phyloP scores from a whole-genome alignment of 1,140 invertebrate genomes.

The Drosophila sp. region DNA sequence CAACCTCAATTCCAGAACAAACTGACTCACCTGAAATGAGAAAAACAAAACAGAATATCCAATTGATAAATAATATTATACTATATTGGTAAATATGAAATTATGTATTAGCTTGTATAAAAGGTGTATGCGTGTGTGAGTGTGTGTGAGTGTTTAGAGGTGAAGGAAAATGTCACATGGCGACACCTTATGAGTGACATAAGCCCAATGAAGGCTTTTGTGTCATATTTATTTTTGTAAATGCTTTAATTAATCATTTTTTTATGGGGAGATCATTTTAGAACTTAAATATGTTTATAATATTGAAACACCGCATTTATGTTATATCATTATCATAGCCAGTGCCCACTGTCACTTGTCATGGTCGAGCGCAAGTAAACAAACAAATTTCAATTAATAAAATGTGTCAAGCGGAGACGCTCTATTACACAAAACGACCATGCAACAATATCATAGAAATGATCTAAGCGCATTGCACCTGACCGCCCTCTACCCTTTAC shows the following conservation, averaged over 20 bases:
- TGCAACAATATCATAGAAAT: slow-evolving; percentile 29
- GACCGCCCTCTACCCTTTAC: slow-evolving; percentile 21
- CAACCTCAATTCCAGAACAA: slow-evolving; percentile 83
- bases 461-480: slow-evolving; percentile 58
- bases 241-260: not conserved
- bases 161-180: slow-evolving; percentile 25
- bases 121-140: not conserved
- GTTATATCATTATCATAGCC: slow-evolving; percentile 33
- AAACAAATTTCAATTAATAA: slow-evolving; percentile 81
- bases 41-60: slow-evolving; percentile 30
- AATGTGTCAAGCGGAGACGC: slow-evolving; percentile 75
- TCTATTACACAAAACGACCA: slow-evolving; percentile 63
- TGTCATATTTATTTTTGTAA: not conserved
- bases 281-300: not conserved
- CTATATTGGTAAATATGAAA: not conserved
- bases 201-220: not conserved
- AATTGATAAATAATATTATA: slow-evolving; percentile 10
- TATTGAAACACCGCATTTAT: too few species aligned
- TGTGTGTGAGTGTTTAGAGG: not conserved
- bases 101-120: not conserved
- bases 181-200: slow-evolving; percentile 1
- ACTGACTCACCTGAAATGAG: slow-evolving; percentile 82
- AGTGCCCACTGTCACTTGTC: slow-evolving; percentile 29
- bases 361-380: slow-evolving; percentile 41
- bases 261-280: not conserved